Evolutionary conservation across 2,113 vertebrate genomes (phyloP), one percentile per base, ranked within the genome.

Genomic region (Mystacornis crossleyi): DNA sequence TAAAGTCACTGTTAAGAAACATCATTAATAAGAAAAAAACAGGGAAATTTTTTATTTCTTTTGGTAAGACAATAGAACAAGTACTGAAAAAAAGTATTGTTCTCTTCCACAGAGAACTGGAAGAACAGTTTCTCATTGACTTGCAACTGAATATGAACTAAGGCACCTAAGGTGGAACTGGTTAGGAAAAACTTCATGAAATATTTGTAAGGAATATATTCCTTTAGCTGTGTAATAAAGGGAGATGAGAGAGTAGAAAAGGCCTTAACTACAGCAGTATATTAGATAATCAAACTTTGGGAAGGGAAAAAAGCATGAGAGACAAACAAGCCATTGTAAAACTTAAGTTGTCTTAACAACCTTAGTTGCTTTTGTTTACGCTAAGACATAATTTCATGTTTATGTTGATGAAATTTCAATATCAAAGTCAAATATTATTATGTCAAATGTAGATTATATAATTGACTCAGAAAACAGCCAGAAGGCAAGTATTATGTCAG

Each of bases 401-500:
- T 66, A 28, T 74, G 72, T 18, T 94, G 91, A 97, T 70, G 72
- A 94, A 84, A 84, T 81, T 81, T 91, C 81, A 64, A 48, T 95
- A 79, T 95, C 51, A 19, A 74, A 89, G 77, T 95, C 89, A 91
- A 91, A 91, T 84, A 67, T 92, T 31, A 66, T 95, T 92, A 72
- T 95, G 91, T 93, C 94, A 95, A 78, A 92, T 79, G 40, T 13
- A 67, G 29, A 84, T 84, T 81, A 71, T 40, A 33, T 89, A 95
- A 95, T 78, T 83, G 91, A 74, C 64, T 96, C 38, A 71, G 91
- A 95, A 90, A 86, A 95, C 72, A 95, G 69, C 86, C 89, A 95
- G 94, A 89, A 93, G 72, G 65, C 72, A 84, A 92, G 21, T 18
- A 69, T 90, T 84, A 95, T 89, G 80, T 84, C 80, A 89, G 43